These are phyloP conservation scores for Rhynchophorus ferrugineus DNA, from an alignment of 1,140 invertebrate species.

Conservation along the genomic window DNA sequence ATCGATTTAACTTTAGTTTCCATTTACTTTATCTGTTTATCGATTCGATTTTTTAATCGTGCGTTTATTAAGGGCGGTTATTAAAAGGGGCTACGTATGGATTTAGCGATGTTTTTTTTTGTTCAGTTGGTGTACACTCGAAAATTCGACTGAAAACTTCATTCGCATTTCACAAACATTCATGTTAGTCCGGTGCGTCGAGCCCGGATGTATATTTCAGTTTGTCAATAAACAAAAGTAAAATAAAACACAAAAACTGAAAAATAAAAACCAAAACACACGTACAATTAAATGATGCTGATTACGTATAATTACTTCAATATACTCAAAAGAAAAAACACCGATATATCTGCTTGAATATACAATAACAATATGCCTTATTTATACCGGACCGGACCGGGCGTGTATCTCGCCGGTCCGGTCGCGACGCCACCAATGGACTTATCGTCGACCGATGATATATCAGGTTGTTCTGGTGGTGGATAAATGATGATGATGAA, in stretches of 20 bases:
- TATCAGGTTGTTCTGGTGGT: neutral
- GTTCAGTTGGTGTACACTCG: neutral
- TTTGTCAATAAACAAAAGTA: conserved; percentile 5
- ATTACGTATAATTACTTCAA: neutral
- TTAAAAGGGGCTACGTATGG: no score
- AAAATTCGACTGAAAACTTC: neutral
- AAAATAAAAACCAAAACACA: conserved; percentile 9
- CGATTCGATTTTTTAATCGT: no score
- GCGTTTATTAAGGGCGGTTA: no score
- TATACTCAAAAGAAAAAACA: neutral
- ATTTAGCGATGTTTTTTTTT: neutral
- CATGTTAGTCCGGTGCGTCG: conserved; percentile 21
- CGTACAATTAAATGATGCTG: conserved; percentile 14
- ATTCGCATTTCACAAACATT: conserved; percentile 20
- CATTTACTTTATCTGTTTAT: no score
- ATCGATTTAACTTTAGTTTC: neutral
- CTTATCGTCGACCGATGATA: neutral
- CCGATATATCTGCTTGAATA: neutral
- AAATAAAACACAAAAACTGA: neutral
- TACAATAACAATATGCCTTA: neutral
- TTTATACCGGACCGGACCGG: neutral
- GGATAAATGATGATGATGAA: neutral
- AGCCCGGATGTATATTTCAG: conserved; percentile 20
- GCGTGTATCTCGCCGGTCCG: no score
- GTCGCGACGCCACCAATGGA: neutral